phyloP scores from a whole-genome alignment of 2,797 vertebrate species.

The Tamandua tetradactyla region DNA sequence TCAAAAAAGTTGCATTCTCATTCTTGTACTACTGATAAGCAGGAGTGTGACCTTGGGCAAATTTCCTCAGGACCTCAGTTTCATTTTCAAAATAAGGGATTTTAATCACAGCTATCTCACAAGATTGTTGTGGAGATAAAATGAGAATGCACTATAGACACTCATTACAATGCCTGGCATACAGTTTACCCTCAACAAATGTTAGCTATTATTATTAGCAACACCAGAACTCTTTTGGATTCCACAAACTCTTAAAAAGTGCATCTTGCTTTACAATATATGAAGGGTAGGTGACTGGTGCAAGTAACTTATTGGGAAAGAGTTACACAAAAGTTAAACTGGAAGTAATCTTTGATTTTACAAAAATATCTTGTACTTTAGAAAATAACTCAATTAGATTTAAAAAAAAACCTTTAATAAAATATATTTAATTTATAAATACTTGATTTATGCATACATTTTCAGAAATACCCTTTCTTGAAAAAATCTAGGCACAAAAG shows the following conservation, averaged over 20 bases:
- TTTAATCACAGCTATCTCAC: neutral
- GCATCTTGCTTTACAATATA: neutral
- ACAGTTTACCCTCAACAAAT: neutral
- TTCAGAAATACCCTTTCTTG: conserved; percentile 16
- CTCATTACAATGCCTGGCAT: neutral
- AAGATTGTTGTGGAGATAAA: neutral
- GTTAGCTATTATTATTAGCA: neutral
- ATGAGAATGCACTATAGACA: neutral
- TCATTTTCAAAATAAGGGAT: neutral
- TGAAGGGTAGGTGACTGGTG: neutral
- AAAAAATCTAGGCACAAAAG: neutral
- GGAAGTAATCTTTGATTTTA: neutral
- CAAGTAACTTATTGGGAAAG: neutral
- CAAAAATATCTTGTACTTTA: conserved; percentile 7
- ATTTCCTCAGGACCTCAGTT: neutral
- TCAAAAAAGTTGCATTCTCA: neutral
- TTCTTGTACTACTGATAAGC: neutral
- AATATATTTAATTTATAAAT: conserved; percentile 26
- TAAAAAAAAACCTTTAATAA: neutral
- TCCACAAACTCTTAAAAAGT: neutral
- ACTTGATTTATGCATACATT: neutral
- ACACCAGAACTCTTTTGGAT: neutral
- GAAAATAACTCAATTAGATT: conserved; percentile 16
- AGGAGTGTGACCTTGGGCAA: neutral
- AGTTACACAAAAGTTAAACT: conserved; percentile 31